Conservation (phyloP, 2,113 vertebrate genomes). For the Chaetura pelagica region DNA sequence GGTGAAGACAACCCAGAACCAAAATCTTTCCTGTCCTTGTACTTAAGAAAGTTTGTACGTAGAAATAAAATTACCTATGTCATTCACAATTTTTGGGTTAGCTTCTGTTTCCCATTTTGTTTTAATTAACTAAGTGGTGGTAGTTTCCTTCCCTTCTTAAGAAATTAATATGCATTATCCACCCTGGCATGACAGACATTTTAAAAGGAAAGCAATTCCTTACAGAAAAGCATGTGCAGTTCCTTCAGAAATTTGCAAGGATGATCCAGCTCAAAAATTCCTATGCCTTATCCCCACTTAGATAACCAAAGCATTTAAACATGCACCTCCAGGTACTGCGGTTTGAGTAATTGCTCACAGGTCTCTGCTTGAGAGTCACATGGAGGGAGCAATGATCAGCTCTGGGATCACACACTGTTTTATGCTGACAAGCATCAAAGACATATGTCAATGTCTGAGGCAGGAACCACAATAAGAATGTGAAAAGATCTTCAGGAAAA, state of each 20-base stretch:
- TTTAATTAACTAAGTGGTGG: background rate
- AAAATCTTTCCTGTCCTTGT: background rate
- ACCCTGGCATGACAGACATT: background rate
- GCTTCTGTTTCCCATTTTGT: background rate
- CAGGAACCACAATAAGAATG: background rate
- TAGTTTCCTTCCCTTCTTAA: background rate
- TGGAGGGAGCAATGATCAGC: background rate
- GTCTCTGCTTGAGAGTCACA: background rate
- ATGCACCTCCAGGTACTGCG: background rate
- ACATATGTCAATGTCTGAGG: background rate
- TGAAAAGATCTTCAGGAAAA: background rate
- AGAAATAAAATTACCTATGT: background rate
- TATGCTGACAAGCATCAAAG: background rate
- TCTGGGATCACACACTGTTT: background rate
- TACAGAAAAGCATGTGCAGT: background rate
- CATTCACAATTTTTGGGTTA: background rate
- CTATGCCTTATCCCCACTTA: background rate
- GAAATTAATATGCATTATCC: background rate
- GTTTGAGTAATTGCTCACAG: background rate
- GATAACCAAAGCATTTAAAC: background rate
- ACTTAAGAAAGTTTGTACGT: background rate
- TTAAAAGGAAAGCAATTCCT: background rate
- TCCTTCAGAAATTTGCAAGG: background rate
- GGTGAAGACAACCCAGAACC: background rate
- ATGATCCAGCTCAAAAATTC: background rate